Base-by-base conservation (phyloP, 2,113 vertebrate genomes). In the Hippocampus guttulatus region DNA sequence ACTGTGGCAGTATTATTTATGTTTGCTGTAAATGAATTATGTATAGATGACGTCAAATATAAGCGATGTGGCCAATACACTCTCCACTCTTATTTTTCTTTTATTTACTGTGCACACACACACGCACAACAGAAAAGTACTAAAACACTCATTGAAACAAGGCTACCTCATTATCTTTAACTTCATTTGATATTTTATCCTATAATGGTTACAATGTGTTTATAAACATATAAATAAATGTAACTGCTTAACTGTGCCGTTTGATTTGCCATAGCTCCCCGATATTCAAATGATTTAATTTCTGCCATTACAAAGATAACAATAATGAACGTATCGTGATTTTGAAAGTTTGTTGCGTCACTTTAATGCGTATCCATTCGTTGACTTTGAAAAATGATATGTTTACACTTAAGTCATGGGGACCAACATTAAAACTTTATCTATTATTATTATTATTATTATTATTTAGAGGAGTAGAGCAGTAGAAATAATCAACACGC, bases 1-100 rank as follows among this genome's bases (percentile, higher is more conserved):
- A 84, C 76, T 72, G 58, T 80, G 61, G 43, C 87, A 89, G 84
- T 91, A 88, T 91, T 91, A 88, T 88, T 80, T 83, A 75, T 86
- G 76, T 51, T 71, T 81, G 73, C 74, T 79, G 69, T 79, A 68
- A 41, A 49, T 30, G 71, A 75, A 65, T 68, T 75, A 88, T 83
- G 80, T 79, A 81, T 77, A 84, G 75, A 75, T 78, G 52, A 9
- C 68, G 45, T 8, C 68, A 64, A 75, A 71, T 60, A 79, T 77
- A 82, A 79, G 77, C 57, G 60, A 60, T 71, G 58, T 61, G 60
- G 8, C 58, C 57, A 51, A 38, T 12, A 47, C 12, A 10, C n/a
- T 49, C 0, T 21, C 25, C n/a, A 58, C 8, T 55, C 11, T 18
- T 72, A 55, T 52, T 21, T 25, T 75, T 65, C 60, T 72, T 15